Base-by-base conservation (phyloP, 2,888 invertebrate species). In the Nymphalis urticae region DNA sequence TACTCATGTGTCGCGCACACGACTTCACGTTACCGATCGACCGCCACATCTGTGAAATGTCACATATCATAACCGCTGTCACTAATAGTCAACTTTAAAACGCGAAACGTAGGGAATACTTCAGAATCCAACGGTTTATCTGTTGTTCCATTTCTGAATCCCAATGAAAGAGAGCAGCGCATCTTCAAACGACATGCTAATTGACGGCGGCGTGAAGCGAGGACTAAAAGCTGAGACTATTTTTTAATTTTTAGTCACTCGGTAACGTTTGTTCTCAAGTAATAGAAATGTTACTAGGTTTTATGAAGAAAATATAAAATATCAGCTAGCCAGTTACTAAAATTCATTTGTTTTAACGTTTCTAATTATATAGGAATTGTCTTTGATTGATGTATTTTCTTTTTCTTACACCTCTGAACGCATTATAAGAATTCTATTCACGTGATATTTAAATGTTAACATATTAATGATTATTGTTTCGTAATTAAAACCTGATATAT, bases 141-240 rank as follows among this genome's bases (percentile, higher is more conserved):
- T 74, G 73, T 79, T 86, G 77, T 73, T 78, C 75, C 80, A 73
- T 79, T 81, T 81, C 75, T 76, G 76, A 79, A 80, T 67, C 60
- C 73, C 73, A 77, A 76, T 74, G 76, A 76, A 80, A 79, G 77
- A 82, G 81, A 84, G 84, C 82, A 87, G 81, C 84, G 85, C 82
- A 84, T 90, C 90, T 90, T 88, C 88, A 89, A 90, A 90, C 86
- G 87, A 90, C 86, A 90, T 90, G 90, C 88, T 92, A 92, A 92
- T 92, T 92, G 91, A 90, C 87, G 85, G 79, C 81, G 82, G 85
- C 82, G 85, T 84, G 85, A 86, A 85, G 82, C 82, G 81, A 78
- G 79, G 79, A 79, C 83, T 84, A 82, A 84, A 84, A 83, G 80
- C 78, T 78, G 78, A 77, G 76, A 78, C 69, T 70, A 80, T 87